These are phyloP conservation scores for Ornithoptera alexandrae DNA, from an alignment of 2,888 invertebrate genomes.

Conservation along the genomic window DNA sequence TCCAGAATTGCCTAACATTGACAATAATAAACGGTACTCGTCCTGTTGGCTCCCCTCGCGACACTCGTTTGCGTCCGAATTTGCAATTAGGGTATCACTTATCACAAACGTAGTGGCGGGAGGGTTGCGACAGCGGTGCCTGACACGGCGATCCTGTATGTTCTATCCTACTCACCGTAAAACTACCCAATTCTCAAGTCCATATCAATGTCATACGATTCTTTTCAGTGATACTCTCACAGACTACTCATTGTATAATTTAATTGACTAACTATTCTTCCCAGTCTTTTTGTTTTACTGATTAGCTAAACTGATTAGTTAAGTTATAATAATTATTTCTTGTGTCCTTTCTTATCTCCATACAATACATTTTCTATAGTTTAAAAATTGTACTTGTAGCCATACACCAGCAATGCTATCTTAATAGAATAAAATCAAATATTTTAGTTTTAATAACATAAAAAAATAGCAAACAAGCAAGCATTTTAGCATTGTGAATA, in stretches of 20 bases:
- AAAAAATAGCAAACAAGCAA: constrained; percentile 33
- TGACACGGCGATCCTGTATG: constrained; percentile 52
- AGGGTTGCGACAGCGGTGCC: constrained; percentile 58
- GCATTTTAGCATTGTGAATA: constrained; percentile 35
- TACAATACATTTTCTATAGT: no score
- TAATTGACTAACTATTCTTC: no score
- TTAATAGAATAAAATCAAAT: neutral
- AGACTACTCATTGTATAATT: no score
- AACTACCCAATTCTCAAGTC: neutral
- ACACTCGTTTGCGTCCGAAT: constrained; percentile 42
- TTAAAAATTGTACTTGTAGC: no score
- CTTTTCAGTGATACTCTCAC: neutral
- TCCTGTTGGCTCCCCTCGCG: constrained; percentile 50
- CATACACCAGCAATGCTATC: no score
- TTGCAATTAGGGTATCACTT: constrained; percentile 55
- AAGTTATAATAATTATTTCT: no score
- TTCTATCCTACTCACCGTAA: neutral
- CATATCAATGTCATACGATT: neutral
- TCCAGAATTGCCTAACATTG: constrained; percentile 35
- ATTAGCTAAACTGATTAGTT: no score
- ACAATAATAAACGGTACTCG: constrained; percentile 38
- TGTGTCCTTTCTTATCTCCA: no score
- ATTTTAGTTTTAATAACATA: neutral
- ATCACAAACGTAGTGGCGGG: constrained; percentile 53
- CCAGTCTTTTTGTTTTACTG: no score